phyloP scores from a whole-genome alignment of 2,797 vertebrate species.

The Capromys pilorides region DNA sequence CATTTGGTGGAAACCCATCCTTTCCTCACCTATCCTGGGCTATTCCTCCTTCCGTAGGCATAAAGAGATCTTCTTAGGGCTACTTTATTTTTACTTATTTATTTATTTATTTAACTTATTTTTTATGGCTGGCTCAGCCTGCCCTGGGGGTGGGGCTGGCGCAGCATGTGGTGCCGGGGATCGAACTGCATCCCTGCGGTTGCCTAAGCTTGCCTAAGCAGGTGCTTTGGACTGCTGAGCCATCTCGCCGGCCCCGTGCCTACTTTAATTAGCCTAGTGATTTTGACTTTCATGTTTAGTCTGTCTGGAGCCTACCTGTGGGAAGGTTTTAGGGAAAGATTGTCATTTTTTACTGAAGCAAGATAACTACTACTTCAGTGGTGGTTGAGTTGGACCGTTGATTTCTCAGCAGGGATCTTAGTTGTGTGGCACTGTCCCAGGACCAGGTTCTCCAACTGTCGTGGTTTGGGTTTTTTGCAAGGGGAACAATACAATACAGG shows the following conservation, averaged over 20 bases:
- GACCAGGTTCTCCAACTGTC: background rate
- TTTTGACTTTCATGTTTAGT: background rate
- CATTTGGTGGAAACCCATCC: background rate
- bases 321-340: background rate
- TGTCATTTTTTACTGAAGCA: rapidly evolving
- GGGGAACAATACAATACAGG: background rate
- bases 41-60: background rate
- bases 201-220: no score
- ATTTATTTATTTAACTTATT: no score
- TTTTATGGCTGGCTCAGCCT: no score
- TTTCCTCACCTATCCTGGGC: background rate
- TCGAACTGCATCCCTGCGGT: no score
- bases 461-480: no score
- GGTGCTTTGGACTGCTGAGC: no score
- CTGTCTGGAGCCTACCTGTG: slow-evolving; percentile 8
- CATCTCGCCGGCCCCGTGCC: no score
- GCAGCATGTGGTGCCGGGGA: no score
- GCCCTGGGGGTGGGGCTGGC: no score
- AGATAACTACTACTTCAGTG: background rate
- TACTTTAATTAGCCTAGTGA: background rate
- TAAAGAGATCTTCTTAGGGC: background rate
- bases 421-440: background rate
- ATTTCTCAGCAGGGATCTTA: background rate
- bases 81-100: background rate
- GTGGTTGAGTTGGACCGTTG: background rate